Base-by-base conservation (phyloP, 2,113 vertebrate species). In the Chaenogobius annularis region DNA sequence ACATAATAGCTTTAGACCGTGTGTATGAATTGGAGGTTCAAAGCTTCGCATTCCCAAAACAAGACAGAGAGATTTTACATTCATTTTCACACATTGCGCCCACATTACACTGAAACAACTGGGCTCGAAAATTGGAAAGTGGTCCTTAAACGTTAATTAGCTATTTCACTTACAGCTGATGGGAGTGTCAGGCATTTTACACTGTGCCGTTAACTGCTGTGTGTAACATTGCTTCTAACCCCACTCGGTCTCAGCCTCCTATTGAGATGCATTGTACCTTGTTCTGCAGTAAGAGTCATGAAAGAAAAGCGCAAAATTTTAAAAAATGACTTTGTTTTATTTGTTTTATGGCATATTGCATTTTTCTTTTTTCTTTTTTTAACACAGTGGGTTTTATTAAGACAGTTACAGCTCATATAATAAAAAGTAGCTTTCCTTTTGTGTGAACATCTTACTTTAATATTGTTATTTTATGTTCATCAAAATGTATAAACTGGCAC, bases 141-240 rank as follows among this genome's bases (percentile, higher is more conserved):
- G 71, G 63, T 46, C 56, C 37, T 72, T 47, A 66, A 66, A 66
- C 43, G 37, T 70, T 74, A 52, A 58, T 81, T 43, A 17, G 14
- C 20, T n/a, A 11, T 47, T 66, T 62, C 13, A 55, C 59, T 66
- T 81, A 47, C 13, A 52, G 48, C 17, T 48, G 47, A 56, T 66
- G 47, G n/a, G 66, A 70, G 71, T 43, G 23, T 40, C 10, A 22
- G 55, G 19, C 14, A 37, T 67, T 44, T 40, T 50, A 37, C 50
- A 56, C 20, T 40, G 69, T 26, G 64, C 10, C 54, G 40, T 37
- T 72, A 73, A 67, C 15, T 63, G 22, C 73, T 14, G 56, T 63
- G 13, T 56, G 59, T 47, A 70, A 22, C 19, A 40, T 3, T 26
- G 48, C 10, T 22, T 48, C 20, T 63, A 20, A 66, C 35, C 7